phyloP scores from a whole-genome alignment of 2,888 invertebrate genomes.

The Melipona beecheii region DNA sequence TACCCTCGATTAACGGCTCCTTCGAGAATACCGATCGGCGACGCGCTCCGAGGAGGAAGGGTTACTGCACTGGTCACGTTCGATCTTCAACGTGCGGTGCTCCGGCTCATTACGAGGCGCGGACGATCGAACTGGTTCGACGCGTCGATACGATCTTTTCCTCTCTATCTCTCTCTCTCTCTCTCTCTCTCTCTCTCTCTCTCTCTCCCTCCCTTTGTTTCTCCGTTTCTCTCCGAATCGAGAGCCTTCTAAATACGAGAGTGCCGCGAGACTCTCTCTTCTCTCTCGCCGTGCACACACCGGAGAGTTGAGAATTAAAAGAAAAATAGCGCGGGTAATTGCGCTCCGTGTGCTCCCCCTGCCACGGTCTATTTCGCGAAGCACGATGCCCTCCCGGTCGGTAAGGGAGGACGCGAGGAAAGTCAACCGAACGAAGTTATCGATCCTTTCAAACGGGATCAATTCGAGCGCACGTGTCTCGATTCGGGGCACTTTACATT shows the following conservation, averaged over 20 bases:
- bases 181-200: neutral
- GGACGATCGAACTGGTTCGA: conserved; percentile 47
- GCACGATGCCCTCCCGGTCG: neutral
- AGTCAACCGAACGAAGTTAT: neutral
- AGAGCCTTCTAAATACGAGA: too few relatives aligned
- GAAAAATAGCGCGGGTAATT: conserved; percentile 23
- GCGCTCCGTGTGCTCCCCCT: conserved; percentile 16
- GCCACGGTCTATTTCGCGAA: conserved; percentile 34
- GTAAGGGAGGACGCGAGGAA: neutral
- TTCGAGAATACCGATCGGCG: conserved; percentile 39
- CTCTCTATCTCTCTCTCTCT: neutral
- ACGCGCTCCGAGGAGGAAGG: neutral
- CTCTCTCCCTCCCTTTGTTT: neutral
- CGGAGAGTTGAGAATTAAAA: conserved; percentile 17
- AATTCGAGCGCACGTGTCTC: conserved; percentile 32
- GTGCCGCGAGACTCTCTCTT: neutral
- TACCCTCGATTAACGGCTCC: conserved; percentile 60
- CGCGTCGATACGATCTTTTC: conserved; percentile 51
- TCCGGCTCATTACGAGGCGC: conserved; percentile 57
- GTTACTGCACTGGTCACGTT: conserved; percentile 60
- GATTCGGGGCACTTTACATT: conserved; percentile 24
- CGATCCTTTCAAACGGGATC: conserved; percentile 24
- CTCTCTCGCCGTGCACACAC: neutral
- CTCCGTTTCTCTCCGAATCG: neutral
- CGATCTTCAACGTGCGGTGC: conserved; percentile 56